phyloP scores from a whole-genome alignment of 2,888 invertebrate genomes.

The Bembecia ichneumoniformis region DNA sequence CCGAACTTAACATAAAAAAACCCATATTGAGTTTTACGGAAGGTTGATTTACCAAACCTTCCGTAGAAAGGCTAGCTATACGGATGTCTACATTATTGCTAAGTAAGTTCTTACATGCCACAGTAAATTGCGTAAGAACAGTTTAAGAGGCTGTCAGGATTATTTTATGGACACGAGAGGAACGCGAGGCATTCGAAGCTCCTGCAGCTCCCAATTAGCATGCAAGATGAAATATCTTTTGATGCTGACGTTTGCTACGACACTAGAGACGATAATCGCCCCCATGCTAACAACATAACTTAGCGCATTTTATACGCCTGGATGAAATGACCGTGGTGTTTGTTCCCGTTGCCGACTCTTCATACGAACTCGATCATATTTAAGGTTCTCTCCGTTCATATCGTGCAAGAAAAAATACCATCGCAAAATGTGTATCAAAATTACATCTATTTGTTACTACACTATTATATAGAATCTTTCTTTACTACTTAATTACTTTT shows the following conservation, averaged over 20 bases:
- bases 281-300: constrained; percentile 20
- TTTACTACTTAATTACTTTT: no score
- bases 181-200: background rate
- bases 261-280: constrained; percentile 21
- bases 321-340: constrained; percentile 5
- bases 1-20: no score
- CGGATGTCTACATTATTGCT: no score
- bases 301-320: constrained; percentile 12
- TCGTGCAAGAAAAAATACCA: no score
- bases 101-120: background rate
- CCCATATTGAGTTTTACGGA: no score
- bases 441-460: no score
- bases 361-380: no score
- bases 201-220: constrained; percentile 36
- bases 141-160: background rate
- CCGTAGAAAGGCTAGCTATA: no score
- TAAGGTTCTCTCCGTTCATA: no score
- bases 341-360: background rate
- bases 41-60: no score
- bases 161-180: background rate
- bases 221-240: constrained; percentile 27
- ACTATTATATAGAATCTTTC: no score
- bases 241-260: constrained; percentile 18
- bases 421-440: no score
- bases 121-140: background rate